phyloP scores from a whole-genome alignment of 2,888 invertebrate genomes.

The Brachyptera putata region DNA sequence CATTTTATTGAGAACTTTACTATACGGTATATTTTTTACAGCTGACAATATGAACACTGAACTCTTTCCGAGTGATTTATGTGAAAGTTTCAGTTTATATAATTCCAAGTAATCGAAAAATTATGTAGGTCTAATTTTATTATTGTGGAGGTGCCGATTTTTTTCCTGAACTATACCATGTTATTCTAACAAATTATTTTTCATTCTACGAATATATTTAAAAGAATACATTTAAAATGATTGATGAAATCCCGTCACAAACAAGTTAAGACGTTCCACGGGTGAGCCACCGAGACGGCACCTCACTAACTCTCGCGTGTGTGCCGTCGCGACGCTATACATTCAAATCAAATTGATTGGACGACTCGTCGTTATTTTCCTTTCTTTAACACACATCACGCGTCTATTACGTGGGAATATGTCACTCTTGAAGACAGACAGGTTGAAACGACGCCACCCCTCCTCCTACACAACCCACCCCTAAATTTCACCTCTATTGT shows the following conservation, averaged over 20 bases:
- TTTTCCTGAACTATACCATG: no score
- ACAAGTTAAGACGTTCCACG: not conserved
- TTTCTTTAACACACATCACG: not conserved
- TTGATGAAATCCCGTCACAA: not conserved
- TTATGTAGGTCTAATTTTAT: no score
- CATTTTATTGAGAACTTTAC: no score
- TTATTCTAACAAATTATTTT: no score
- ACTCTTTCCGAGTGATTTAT: no score
- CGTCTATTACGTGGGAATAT: not conserved
- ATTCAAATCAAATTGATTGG: slow-evolving; percentile 17
- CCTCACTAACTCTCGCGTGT: not conserved
- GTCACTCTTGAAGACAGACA: slow-evolving; percentile 17
- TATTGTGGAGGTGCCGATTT: no score
- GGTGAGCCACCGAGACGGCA: not conserved
- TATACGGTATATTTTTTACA: no score
- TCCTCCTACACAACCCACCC: not conserved
- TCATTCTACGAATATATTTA: no score
- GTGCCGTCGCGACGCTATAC: not conserved
- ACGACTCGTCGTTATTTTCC: slow-evolving; percentile 4
- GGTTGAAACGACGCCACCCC: not conserved
- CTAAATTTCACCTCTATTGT: not conserved
- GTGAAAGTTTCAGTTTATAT: no score
- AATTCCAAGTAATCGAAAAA: no score
- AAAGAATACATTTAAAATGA: no score
- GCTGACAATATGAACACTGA: no score